Percentiles rank a stretch among this genome's conserved stretches.
These are phyloP conservation scores for Euzophera pinguis DNA, from an alignment of 2,888 invertebrate species.

Conservation along the genomic window DNA sequence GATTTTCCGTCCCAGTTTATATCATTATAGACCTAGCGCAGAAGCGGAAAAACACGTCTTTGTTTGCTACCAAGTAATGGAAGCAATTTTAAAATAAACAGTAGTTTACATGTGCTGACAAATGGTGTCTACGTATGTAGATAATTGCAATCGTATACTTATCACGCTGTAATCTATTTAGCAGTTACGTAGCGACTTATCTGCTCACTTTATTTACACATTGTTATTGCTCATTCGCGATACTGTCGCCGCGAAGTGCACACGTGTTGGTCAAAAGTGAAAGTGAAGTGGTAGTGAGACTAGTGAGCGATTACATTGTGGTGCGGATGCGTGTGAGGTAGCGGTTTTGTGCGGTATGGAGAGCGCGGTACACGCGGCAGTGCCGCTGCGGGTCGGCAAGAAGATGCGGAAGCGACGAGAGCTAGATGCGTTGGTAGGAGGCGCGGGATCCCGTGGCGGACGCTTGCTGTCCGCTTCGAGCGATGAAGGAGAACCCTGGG, in stretches of 20 bases:
- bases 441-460: slow-evolving; percentile 69
- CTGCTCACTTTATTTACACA: slow-evolving; percentile 29
- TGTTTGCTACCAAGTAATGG: not conserved
- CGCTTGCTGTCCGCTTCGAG: slow-evolving; percentile 82
- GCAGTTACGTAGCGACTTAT: not conserved
- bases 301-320: slow-evolving; percentile 23
- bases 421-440: slow-evolving; percentile 84
- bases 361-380: slow-evolving; percentile 80
- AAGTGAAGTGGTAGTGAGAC: slow-evolving; percentile 37
- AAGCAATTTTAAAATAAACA: not conserved
- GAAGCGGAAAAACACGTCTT: not conserved
- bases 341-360: slow-evolving; percentile 58
- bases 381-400: slow-evolving; percentile 84
- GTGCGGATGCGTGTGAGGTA: slow-evolving; percentile 66
- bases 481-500: slow-evolving; percentile 79
- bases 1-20: not conserved
- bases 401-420: slow-evolving; percentile 89
- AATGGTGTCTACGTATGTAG: slow-evolving; percentile 3
- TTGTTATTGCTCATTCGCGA: slow-evolving; percentile 48
- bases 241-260: slow-evolving; percentile 35
- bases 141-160: slow-evolving; percentile 23
- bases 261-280: slow-evolving; percentile 36
- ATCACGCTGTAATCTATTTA: slow-evolving; percentile 4
- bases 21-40: not conserved
- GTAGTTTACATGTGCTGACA: not conserved